Conservation (phyloP, 2,888 invertebrate species). For the Chloroclystis v-ata region DNA sequence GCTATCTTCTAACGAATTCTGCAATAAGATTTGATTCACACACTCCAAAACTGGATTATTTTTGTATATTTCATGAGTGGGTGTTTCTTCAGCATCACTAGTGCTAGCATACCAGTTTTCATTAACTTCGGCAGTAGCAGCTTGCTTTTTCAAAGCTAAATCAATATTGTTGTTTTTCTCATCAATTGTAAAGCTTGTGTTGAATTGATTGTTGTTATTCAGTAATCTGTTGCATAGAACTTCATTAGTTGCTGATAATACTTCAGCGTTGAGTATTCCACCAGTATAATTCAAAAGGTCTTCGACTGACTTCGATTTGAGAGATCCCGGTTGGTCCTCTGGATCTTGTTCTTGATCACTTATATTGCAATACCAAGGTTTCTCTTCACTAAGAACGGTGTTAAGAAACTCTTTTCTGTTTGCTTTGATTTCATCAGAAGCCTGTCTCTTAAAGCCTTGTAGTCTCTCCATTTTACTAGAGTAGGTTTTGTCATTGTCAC, state of each 20-base stretch:
- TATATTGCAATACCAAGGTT: conserved; percentile 74
- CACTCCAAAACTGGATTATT: conserved; percentile 92
- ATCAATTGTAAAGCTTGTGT: conserved; percentile 40
- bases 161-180: conserved; percentile 61
- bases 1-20: conserved; percentile 82
- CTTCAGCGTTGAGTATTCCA: conserved; percentile 51
- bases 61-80: conserved; percentile 82
- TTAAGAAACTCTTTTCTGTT: conserved; percentile 67
- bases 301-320: conserved; percentile 63
- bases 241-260: conserved; percentile 68
- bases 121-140: conserved; percentile 68
- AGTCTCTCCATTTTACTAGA: conserved; percentile 77
- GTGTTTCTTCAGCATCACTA: conserved; percentile 87
- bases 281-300: conserved; percentile 54
- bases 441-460: conserved; percentile 76
- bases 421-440: conserved; percentile 69
- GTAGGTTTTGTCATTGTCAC: conserved; percentile 71
- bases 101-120: conserved; percentile 90
- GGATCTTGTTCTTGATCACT: conserved; percentile 72
- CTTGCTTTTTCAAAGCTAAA: conserved; percentile 45
- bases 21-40: conserved; percentile 89
- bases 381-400: conserved; percentile 68
- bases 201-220: conserved; percentile 52
- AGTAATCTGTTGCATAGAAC: conserved; percentile 61
- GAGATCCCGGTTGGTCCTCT: conserved; percentile 56